These are phyloP conservation scores for Drosophila athabasca DNA, from an alignment of 1,140 invertebrate species.

Conservation along the genomic window DNA sequence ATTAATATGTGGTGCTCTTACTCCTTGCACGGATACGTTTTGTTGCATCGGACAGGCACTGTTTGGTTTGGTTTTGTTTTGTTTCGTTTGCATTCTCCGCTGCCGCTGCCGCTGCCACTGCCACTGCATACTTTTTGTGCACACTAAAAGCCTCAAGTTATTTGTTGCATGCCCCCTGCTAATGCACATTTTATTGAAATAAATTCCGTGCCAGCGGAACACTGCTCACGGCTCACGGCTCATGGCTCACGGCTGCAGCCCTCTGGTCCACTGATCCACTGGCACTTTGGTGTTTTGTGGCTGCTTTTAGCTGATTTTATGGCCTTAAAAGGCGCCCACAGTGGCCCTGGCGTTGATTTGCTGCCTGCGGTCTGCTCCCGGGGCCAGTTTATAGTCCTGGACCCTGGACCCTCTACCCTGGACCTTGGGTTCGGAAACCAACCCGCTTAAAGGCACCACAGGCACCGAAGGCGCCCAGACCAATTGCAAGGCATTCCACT, in stretches of 20 bases:
- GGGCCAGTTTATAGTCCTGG: conserved; percentile 70
- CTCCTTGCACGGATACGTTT: neutral
- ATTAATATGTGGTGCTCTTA: conserved; percentile 60
- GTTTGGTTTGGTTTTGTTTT: neutral
- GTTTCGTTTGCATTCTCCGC: conserved; percentile 52
- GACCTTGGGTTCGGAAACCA: conserved; percentile 2
- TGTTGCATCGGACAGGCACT: neutral
- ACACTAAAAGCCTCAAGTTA: conserved; percentile 78
- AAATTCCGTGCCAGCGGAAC: conserved; percentile 68
- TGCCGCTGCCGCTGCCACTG: neutral
- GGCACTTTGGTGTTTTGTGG: conserved; percentile 78
- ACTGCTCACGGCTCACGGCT: conserved; percentile 11
- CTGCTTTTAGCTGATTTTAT: conserved; percentile 81
- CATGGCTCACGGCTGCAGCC: conserved; percentile 6
- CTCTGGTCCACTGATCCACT: conserved; percentile 42
- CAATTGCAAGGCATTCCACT: conserved; percentile 57
- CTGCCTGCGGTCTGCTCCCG: conserved; percentile 64
- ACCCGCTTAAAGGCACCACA: conserved; percentile 50
- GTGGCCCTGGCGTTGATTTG: conserved; percentile 70
- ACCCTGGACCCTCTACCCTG: conserved; percentile 7
- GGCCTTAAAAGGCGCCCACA: conserved; percentile 68
- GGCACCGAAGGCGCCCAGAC: conserved; percentile 7
- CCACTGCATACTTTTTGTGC: conserved; percentile 32
- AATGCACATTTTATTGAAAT: conserved; percentile 83
- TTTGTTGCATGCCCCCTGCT: conserved; percentile 73